Conservation (phyloP, 2,797 vertebrate genomes). For the Tragopan temminckii region DNA sequence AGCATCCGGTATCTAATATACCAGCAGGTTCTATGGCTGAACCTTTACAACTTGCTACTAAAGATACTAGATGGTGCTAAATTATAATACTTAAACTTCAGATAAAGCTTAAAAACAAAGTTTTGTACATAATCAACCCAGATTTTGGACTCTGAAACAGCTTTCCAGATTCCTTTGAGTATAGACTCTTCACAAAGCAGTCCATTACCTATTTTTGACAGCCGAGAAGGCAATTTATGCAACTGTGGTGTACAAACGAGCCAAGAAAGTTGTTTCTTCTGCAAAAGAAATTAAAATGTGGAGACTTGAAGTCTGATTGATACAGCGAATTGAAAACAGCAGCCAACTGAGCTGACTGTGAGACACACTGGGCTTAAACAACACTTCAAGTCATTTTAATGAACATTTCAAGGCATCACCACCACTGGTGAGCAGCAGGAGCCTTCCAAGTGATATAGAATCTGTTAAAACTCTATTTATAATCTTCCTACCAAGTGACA, state of each 20-base stretch:
- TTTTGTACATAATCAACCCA: fast-evolving
- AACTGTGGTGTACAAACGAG: conserved; percentile 23
- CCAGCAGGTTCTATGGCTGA: not conserved
- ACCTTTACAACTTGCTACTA: not conserved
- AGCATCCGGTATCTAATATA: not conserved
- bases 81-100: not conserved
- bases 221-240: conserved; percentile 45
- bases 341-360: conserved; percentile 42
- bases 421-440: conserved; percentile 50
- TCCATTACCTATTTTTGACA: conserved; percentile 34
- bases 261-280: conserved; percentile 2
- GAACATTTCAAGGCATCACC: conserved; percentile 56
- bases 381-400: conserved; percentile 53
- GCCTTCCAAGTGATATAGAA: not conserved
- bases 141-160: not conserved
- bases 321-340: conserved; percentile 41
- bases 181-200: not conserved
- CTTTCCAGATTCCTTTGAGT: not conserved
- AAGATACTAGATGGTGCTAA: not conserved
- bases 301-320: conserved; percentile 56
- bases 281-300: conserved; percentile 62
- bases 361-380: conserved; percentile 41
- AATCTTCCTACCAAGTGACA: conserved; percentile 32
- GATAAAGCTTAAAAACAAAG: not conserved
- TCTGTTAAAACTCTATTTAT: conserved; percentile 57